These are phyloP conservation scores for Laspeyria flexula DNA, from an alignment of 2,888 invertebrate species.

Conservation along the genomic window DNA sequence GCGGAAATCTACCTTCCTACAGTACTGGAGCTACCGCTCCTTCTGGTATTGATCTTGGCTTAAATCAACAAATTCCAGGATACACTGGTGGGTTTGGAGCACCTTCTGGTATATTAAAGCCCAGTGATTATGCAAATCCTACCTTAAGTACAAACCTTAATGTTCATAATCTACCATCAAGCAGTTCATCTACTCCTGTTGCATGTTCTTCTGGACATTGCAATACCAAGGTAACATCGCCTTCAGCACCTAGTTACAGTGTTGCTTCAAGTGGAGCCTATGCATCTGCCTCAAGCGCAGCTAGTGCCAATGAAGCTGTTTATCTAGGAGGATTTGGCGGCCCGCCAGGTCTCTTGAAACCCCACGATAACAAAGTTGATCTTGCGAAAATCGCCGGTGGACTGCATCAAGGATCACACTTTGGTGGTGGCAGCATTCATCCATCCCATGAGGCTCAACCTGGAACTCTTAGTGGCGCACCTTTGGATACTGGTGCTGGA, in stretches of 20 bases:
- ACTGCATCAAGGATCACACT: constrained; percentile 24
- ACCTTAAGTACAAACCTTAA: constrained; percentile 10
- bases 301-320: constrained; percentile 57
- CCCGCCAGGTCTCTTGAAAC: constrained; percentile 73
- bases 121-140: constrained; percentile 48
- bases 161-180: constrained; percentile 13
- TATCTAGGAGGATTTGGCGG: constrained; percentile 79
- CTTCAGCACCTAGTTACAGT: constrained; percentile 10
- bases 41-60: constrained; percentile 6
- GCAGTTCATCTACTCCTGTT: background rate
- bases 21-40: constrained; percentile 13
- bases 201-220: constrained; percentile 48
- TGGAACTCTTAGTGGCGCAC: background rate
- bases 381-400: constrained; percentile 18
- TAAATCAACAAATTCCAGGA: constrained; percentile 26
- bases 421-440: constrained; percentile 26
- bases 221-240: constrained; percentile 11
- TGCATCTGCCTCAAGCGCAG: constrained; percentile 47
- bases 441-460: constrained; percentile 11
- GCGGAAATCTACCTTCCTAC: constrained; percentile 6
- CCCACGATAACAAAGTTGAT: constrained; percentile 64
- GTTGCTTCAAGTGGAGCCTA: constrained; percentile 22
- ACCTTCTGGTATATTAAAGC: constrained; percentile 61
- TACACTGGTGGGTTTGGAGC: constrained; percentile 63
- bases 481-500: background rate